Evolutionary conservation across 2,888 invertebrate species (phyloP), one percentile per base, ranked within the genome.

Genomic region (Rutpela maculata): DNA sequence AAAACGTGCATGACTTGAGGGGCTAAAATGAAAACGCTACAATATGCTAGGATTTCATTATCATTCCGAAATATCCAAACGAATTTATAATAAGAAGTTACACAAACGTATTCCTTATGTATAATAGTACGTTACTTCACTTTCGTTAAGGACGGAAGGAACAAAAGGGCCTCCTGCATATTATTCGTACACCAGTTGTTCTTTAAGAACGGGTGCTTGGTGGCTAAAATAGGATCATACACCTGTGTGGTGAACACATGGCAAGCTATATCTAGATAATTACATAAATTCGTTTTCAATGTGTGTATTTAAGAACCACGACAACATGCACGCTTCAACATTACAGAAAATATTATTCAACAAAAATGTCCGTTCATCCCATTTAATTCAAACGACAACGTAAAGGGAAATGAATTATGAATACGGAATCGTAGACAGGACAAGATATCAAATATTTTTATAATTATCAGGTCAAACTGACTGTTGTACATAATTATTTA

Each of bases 111-210:
- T n/a, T 50, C n/a, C n/a, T 50, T 50, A 50, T 12, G 43, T 4
- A 26, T 26, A 26, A 26, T 26, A 50, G 50, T 50, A 50, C 5
- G 50, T 50, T 50, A 50, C 15, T 50, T 50, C 50, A 50, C 50
- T 50, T 50, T 50, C 50, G 3, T 50, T 50, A n/a, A 50, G n/a
- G n/a, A n/a, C 7, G n/a, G 50, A 74, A 76, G 74, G 69, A 77
- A 77, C 73, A 75, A 78, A 56, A 50, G 77, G 19, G 77, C 77
- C 79, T 79, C 75, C 76, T 79, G 79, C 79, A 78, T 77, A 75
- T 75, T 43, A 65, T 77, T 78, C 74, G 74, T 65, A 55, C 63
- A 72, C 77, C 79, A 77, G 77, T 79, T 79, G 79, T 77, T 75
- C 75, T 67, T 75, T 43, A 18, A 73, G 72, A 75, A 59, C 79